Percentiles rank a stretch among this genome's conserved stretches.
phyloP scores from a whole-genome alignment of 2,797 vertebrate genomes.

The Rhynchotus rufescens region DNA sequence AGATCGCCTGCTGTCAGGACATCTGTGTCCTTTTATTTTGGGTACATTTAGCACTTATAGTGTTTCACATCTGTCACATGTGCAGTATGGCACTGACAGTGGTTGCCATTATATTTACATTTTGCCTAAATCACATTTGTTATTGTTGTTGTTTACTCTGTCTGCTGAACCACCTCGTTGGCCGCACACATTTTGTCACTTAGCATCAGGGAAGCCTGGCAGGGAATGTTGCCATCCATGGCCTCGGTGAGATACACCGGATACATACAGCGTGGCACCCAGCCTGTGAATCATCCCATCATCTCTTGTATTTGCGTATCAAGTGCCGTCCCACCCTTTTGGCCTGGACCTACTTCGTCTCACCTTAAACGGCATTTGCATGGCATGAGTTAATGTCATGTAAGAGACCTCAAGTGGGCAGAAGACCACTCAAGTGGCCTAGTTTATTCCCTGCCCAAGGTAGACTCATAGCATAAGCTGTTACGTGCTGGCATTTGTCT shows the following conservation, averaged over 20 bases:
- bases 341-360: background rate
- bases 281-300: background rate
- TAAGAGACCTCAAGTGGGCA: background rate
- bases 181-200: slow-evolving; percentile 33
- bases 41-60: slow-evolving; percentile 76
- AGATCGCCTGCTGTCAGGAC: slow-evolving; percentile 76
- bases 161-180: slow-evolving; percentile 58
- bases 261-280: background rate
- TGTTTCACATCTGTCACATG: slow-evolving; percentile 74
- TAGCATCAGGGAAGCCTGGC: slow-evolving; percentile 9
- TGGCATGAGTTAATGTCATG: background rate
- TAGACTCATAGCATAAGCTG: slow-evolving; percentile 14
- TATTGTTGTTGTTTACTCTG: slow-evolving; percentile 61
- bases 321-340: background rate
- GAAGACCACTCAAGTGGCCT: slow-evolving; percentile 10
- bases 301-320: background rate
- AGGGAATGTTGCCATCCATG: slow-evolving; percentile 1
- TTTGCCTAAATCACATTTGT: slow-evolving; percentile 49
- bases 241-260: slow-evolving; percentile 1
- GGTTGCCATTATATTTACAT: slow-evolving; percentile 66
- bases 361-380: background rate
- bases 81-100: slow-evolving; percentile 64
- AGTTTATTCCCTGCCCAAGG: background rate
- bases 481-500: slow-evolving; percentile 50
- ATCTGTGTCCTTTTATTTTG: slow-evolving; percentile 78